A percentile compares a stretch with the other conserved stretches of the same genome.
Conservation (phyloP, 2,113 vertebrate species). For the Telmatochromis sp. region DNA sequence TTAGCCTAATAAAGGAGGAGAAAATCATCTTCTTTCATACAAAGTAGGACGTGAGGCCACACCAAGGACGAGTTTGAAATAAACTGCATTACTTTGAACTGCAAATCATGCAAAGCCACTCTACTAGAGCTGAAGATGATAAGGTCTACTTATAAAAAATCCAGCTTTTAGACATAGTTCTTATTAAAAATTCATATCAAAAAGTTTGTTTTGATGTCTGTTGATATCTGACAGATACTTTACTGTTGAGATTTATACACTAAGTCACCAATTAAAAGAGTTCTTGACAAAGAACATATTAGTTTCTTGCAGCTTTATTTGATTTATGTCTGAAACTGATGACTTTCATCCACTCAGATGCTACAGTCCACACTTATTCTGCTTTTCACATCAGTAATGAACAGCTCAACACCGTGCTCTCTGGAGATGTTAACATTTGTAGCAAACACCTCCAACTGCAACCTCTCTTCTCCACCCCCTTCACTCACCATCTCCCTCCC, state of each 20-base stretch:
- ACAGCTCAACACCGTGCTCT: background rate
- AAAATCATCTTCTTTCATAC: background rate
- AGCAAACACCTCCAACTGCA: conserved; percentile 15
- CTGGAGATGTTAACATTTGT: conserved; percentile 1
- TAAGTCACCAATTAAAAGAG: background rate
- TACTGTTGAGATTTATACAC: background rate
- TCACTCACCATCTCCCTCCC: conserved; percentile 13
- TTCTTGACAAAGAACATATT: background rate
- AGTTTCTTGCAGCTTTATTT: background rate
- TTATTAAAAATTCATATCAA: background rate
- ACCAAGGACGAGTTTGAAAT: background rate
- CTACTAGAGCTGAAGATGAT: background rate
- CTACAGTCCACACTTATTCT: conserved; percentile 8
- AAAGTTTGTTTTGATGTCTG: background rate
- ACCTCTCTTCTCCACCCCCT: background rate
- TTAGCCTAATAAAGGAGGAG: background rate
- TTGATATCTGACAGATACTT: background rate
- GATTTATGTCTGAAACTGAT: background rate
- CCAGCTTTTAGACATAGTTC: background rate
- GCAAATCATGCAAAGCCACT: background rate
- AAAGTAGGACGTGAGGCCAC: background rate
- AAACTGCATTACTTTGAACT: background rate
- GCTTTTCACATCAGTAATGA: conserved; percentile 26
- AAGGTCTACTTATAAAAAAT: background rate
- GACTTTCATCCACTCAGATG: background rate